phyloP scores from a whole-genome alignment of 2,113 vertebrate genomes.

The Catharus fuscescens region DNA sequence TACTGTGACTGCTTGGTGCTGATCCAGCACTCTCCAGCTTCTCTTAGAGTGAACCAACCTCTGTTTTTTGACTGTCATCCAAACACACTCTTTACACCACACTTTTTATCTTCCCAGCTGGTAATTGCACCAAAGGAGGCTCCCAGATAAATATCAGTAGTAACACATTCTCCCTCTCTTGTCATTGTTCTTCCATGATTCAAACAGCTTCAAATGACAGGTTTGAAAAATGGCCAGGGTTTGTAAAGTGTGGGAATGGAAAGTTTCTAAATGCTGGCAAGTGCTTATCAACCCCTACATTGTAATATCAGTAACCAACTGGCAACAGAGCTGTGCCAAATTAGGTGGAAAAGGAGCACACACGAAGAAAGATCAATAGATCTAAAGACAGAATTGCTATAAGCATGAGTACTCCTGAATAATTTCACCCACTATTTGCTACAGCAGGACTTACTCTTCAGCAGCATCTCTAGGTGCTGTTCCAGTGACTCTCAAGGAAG shows the following conservation, averaged over 20 bases:
- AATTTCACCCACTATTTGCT: conserved; percentile 10
- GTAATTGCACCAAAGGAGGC: conserved; percentile 55
- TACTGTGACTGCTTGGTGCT: not conserved
- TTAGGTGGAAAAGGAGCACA: conserved; percentile 31
- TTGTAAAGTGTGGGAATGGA: conserved; percentile 65
- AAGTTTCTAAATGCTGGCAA: conserved; percentile 62
- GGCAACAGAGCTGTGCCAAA: conserved; percentile 37
- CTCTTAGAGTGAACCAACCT: not conserved
- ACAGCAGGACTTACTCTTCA: not conserved
- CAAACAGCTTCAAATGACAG: conserved; percentile 42
- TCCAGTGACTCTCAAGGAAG: not conserved
- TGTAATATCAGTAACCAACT: conserved; percentile 32
- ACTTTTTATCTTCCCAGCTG: not conserved
- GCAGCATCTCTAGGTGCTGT: not conserved
- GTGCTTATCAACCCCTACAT: conserved; percentile 33
- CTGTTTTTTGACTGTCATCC: not conserved
- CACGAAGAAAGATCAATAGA: conserved; percentile 26
- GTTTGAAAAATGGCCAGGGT: conserved; percentile 8
- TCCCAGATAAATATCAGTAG: conserved; percentile 17
- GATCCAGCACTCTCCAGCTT: not conserved
- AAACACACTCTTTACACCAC: not conserved
- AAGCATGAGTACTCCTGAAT: not conserved
- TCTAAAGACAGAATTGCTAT: not conserved
- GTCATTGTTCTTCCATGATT: conserved; percentile 53
- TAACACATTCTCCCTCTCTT: conserved; percentile 47